phyloP scores from a whole-genome alignment of 2,113 vertebrate species.

The Tursiops truncatus region DNA sequence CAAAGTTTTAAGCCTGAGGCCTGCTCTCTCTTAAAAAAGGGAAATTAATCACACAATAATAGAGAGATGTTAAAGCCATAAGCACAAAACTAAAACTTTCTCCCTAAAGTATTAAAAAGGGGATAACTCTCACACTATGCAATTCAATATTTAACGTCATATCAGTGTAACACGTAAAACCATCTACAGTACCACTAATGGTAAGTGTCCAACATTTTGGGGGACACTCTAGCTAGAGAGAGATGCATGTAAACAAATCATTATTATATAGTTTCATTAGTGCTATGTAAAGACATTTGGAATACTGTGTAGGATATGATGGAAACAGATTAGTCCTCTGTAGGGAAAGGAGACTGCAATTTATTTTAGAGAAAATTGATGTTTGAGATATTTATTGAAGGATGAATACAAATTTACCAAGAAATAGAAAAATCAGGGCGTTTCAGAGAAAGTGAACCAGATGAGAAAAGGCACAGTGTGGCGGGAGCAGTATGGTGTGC shows the following conservation, averaged over 20 bases:
- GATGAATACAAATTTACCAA: neutral
- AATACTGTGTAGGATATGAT: neutral
- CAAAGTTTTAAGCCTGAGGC: neutral
- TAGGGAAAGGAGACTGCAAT: neutral
- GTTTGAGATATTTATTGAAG: neutral
- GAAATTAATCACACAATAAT: neutral
- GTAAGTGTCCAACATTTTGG: neutral
- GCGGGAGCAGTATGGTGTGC: neutral
- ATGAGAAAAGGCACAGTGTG: neutral
- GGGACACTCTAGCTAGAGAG: neutral
- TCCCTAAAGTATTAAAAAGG: neutral
- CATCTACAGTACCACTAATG: neutral
- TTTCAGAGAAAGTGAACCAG: neutral
- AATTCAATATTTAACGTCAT: neutral
- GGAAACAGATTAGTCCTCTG: neutral
- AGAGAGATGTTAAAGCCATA: neutral
- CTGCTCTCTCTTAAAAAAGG: neutral
- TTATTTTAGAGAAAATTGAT: neutral
- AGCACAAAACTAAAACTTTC: slow-evolving; percentile 4
- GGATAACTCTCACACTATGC: neutral
- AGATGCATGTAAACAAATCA: neutral
- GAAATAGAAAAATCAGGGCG: neutral
- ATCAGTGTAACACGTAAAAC: neutral
- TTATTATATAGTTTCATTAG: neutral
- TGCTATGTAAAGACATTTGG: neutral